Conservation (phyloP, 2,113 vertebrate genomes). For the Alouatta palliata region DNA sequence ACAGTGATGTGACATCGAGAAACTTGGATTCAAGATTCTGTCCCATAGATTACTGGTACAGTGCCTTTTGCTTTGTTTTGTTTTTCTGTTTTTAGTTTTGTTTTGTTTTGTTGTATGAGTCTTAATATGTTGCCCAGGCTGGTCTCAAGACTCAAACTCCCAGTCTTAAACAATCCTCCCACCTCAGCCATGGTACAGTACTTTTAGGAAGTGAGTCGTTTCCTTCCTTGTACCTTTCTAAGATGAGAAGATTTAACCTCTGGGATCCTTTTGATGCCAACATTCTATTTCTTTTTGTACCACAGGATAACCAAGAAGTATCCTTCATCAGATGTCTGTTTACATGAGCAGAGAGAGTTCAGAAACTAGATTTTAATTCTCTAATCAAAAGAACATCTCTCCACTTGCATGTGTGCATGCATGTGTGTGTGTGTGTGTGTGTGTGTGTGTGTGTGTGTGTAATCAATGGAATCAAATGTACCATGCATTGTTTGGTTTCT, state of each 20-base stretch:
- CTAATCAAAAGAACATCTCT: neutral
- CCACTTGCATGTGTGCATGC: neutral
- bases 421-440: neutral
- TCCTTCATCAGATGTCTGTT: neutral
- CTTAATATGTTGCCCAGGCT: neutral
- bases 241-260: neutral
- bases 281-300: neutral
- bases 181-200: neutral
- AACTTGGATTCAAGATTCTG: neutral
- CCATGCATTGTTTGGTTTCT: neutral
- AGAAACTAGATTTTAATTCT: neutral
- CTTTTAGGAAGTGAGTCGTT: neutral
- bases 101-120: too few species aligned
- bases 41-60: neutral
- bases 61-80: neutral
- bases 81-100: too few species aligned
- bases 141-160: neutral
- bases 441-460: neutral
- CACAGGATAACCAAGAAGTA: fast-evolving
- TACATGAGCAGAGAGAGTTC: neutral
- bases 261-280: neutral
- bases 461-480: neutral
- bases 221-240: neutral
- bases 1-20: neutral
- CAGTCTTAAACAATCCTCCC: neutral